phyloP scores from a whole-genome alignment of 2,113 vertebrate genomes.

The Buteo buteo region DNA sequence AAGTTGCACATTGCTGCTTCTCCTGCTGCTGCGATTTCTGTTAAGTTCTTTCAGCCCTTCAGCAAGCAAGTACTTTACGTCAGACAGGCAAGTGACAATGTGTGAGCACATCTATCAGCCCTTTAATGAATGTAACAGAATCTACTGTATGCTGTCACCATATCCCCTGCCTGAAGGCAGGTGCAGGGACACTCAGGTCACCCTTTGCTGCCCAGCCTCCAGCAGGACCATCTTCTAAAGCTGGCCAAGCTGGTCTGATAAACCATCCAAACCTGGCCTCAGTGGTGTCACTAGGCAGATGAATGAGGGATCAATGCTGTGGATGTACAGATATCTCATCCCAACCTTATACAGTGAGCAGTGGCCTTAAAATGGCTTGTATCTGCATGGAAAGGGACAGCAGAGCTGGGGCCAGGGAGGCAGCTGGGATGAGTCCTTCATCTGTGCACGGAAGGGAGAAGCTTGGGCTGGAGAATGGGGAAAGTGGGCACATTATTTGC shows the following conservation, averaged over 20 bases:
- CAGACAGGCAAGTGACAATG: background rate
- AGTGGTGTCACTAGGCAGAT: accelerated
- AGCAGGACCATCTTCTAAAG: background rate
- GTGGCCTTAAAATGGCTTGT: background rate
- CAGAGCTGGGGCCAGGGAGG: too few species aligned
- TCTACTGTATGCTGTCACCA: background rate
- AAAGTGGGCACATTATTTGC: background rate
- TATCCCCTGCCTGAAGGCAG: background rate
- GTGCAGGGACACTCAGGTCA: background rate
- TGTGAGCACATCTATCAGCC: background rate
- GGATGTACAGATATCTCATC: accelerated
- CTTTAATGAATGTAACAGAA: accelerated
- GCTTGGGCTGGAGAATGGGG: background rate
- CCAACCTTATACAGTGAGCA: background rate
- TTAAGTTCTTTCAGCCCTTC: background rate
- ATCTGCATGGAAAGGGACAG: background rate
- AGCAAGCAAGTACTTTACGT: accelerated
- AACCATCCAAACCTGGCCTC: accelerated
- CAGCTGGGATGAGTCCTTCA: background rate
- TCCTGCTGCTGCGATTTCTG: background rate
- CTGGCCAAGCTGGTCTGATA: background rate
- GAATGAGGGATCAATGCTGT: accelerated
- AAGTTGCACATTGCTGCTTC: background rate
- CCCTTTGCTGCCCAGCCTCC: background rate
- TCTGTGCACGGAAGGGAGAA: background rate